Base-by-base conservation (phyloP, 1,140 invertebrate genomes). In the Dendrolimus kikuchii region DNA sequence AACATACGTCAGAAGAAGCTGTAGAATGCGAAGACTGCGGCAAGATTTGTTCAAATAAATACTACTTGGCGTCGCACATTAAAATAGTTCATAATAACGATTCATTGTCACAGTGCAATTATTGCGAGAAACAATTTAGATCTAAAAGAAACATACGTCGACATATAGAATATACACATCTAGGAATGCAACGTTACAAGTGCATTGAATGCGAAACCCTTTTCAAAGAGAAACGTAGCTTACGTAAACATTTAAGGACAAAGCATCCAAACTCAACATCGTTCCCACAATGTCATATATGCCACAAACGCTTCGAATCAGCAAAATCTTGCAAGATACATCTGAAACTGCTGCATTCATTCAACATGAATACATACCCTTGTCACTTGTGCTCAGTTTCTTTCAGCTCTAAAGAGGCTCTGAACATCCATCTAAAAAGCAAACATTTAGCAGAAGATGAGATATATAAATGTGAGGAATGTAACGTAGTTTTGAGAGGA, bases 291-390 rank as follows among this genome's bases (percentile, higher is more conserved):
- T 84, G 81, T 36, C 74, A 81, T 51, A 74, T 81, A 0, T 84
- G 81, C 42, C 45, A 74, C 6, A 76, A 76, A 48, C 58, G 71
- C 4, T 84, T 84, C 43, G 81, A 84, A 53, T 81, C 78, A 0
- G 78, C 77, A 0, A 80, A 84, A 59, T 78, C 80, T n/a, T 81
- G 75, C 37, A 78, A 78, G 42, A 74, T 77, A 37, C 80, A 84
- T 62, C 42, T 81, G 7, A 80, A 81, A 51, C n/a, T 76, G 0
- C 5, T 80, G 0, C 80, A 83, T 48, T 79, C 80, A 0, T 79
- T 71, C 41, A 76, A 80, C 23, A 71, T 77, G 63, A 71, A 76
- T 7, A 76, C 68, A 0, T 65, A 66, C 47, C 71, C 81, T 0
- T 80, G 78, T 8, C 66, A 76, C 49, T 8, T 75, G 0, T 83